Conservation (phyloP, 2,113 vertebrate species). For the Marmota flaviventris region DNA sequence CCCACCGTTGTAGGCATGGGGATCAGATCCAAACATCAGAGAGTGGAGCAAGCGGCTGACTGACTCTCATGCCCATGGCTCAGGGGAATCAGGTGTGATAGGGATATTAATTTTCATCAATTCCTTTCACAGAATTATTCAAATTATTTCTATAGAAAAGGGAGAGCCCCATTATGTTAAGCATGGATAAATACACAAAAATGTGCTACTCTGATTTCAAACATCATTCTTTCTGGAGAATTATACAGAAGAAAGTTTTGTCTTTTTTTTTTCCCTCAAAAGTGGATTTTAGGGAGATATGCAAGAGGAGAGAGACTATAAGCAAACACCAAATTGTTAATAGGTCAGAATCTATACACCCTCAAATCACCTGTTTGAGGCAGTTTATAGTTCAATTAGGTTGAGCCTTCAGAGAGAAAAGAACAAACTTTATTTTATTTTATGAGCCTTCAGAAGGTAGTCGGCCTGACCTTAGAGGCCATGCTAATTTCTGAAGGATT, state of each 20-base stretch:
- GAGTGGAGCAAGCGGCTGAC: background rate
- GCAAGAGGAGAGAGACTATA: background rate
- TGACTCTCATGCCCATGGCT: background rate
- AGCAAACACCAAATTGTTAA: constrained; percentile 6
- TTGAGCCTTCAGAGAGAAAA: constrained; percentile 45
- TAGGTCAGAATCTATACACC: background rate
- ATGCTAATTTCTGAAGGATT: constrained; percentile 23
- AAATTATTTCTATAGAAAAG: constrained; percentile 34
- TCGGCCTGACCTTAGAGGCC: background rate
- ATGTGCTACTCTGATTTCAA: background rate
- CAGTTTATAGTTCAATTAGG: background rate
- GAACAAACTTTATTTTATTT: background rate
- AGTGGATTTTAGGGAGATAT: background rate
- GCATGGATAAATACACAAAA: constrained; percentile 8
- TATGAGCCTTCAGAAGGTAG: background rate
- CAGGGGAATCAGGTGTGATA: background rate
- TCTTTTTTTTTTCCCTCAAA: constrained; percentile 63
- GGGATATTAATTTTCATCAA: background rate
- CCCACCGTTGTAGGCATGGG: background rate
- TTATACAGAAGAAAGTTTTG: constrained; percentile 1
- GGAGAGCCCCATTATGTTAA: constrained; percentile 26
- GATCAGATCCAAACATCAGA: background rate
- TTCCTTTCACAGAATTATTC: background rate
- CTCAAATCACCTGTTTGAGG: background rate
- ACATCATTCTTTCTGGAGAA: constrained; percentile 37